Evolutionary conservation across 2,113 vertebrate species (phyloP), one percentile per base, ranked within the genome.

Genomic region (Gymnobelideus leadbeateri): DNA sequence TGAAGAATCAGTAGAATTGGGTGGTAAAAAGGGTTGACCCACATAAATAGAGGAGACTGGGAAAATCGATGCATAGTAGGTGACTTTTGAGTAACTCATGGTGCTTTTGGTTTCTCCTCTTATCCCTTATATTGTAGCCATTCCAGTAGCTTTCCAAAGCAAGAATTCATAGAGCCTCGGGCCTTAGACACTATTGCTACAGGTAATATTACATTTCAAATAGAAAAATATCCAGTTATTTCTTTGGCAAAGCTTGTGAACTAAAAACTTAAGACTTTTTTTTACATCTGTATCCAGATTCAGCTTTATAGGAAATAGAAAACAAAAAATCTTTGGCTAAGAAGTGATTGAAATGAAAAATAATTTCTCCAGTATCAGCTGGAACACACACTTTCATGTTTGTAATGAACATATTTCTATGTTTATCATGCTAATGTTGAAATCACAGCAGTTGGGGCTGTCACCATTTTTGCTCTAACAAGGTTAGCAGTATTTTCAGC

Each of bases 271-370:
- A 68, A 68, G 91, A 51, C 92, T 92, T 46, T 92, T 92, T 51
- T 10, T 46, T 90, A 68, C 97, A 90, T 94, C 96, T 97, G 51
- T 94, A 96, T 89, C 84, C 21, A 96, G 93, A 92, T 90, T 68
- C 91, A 68, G 61, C 31, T 96, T 95, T 93, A 77, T 96, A 55
- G 93, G 97, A 98, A 97, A 98, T 93, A 96, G 94, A 98, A 94
- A 89, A 37, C 3, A 37, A 37, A 68, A 77, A 19, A 77, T 77
- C 68, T 3, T 77, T 77, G 37, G 37, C n/a, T 43, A 43, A 5
- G 68, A 77, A n/a, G 16, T 77, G 12, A 19, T 19, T 77, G 31
- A 77, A 16, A 77, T 77, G 68, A 77, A 21, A 77, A 57, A 77
- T 21, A 77, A n/a, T 43, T n/a, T n/a, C 37, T 77, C 25, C 16